Evolutionary conservation across 1,140 invertebrate genomes (phyloP).

Genomic region (Maniola jurtina): DNA sequence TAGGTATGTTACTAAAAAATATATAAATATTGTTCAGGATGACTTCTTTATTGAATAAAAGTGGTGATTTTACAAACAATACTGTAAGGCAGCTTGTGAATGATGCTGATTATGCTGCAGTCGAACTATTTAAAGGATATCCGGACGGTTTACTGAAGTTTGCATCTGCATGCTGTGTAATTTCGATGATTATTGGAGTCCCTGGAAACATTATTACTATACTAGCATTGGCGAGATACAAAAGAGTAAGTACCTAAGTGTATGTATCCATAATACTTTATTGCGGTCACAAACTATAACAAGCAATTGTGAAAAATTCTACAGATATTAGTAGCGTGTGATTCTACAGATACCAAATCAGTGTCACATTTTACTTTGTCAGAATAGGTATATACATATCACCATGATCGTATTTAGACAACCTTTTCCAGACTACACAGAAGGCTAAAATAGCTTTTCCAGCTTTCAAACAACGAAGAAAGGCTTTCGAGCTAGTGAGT

Average conservation of each 20-base stretch:
- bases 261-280: not conserved
- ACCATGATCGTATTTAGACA: too few relatives aligned
- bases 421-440: too few relatives aligned
- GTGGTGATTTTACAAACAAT: not conserved
- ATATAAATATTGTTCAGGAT: not conserved
- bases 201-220: slow-evolving; percentile 4
- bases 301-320: too few relatives aligned
- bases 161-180: not conserved
- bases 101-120: slow-evolving; percentile 7
- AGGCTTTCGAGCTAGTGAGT: too few relatives aligned
- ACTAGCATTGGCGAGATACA: not conserved
- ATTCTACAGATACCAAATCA: too few relatives aligned
- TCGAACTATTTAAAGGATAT: not conserved
- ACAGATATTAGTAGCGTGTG: too few relatives aligned
- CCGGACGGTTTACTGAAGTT: not conserved
- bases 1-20: too few relatives aligned
- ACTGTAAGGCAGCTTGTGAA: not conserved
- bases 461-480: too few relatives aligned
- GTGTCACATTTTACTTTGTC: too few relatives aligned
- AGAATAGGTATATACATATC: too few relatives aligned
- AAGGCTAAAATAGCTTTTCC: too few relatives aligned
- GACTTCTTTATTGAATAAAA: not conserved
- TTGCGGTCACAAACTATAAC: not conserved
- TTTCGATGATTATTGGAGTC: not conserved
- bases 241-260: not conserved